Evolutionary conservation across 2,113 vertebrate species (phyloP).

Genomic region (Crotophaga sulcirostris): DNA sequence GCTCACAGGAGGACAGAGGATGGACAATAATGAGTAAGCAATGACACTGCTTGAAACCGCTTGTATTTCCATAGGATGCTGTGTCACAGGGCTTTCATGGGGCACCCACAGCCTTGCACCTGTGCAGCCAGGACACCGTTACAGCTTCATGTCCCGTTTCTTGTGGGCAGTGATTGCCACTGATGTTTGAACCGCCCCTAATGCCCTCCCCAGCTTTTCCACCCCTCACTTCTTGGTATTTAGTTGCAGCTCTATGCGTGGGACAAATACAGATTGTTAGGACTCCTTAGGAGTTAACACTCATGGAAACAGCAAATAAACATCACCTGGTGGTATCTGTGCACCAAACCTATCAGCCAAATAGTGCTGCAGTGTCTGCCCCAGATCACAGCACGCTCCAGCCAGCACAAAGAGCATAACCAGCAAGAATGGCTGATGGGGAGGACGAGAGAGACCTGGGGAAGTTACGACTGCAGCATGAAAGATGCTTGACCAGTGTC

Average conservation of each 20-base stretch:
- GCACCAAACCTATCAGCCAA: neutral
- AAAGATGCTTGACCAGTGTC: neutral
- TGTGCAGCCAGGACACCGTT: rapidly evolving
- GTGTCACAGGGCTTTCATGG: neutral
- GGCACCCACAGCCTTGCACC: neutral
- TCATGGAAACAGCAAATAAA: neutral
- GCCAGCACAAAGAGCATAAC: too few relatives aligned
- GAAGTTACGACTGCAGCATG: rapidly evolving
- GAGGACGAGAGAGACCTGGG: neutral
- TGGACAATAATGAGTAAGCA: neutral
- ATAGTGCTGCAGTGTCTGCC: neutral
- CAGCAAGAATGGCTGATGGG: neutral
- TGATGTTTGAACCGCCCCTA: too few relatives aligned
- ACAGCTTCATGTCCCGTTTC: neutral
- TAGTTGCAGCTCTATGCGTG: neutral
- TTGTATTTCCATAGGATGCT: rapidly evolving
- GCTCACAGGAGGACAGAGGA: neutral
- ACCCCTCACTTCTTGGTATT: neutral
- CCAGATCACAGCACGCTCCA: neutral
- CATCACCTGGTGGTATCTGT: too few relatives aligned
- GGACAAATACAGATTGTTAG: neutral
- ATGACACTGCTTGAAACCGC: neutral
- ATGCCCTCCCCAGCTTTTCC: neutral
- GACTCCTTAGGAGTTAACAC: neutral
- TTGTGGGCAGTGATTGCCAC: neutral